A percentile compares a stretch with the other conserved stretches of the same genome.
Evolutionary conservation across 2,888 invertebrate species (phyloP).

Genomic region (Phanerotoma sp.): DNA sequence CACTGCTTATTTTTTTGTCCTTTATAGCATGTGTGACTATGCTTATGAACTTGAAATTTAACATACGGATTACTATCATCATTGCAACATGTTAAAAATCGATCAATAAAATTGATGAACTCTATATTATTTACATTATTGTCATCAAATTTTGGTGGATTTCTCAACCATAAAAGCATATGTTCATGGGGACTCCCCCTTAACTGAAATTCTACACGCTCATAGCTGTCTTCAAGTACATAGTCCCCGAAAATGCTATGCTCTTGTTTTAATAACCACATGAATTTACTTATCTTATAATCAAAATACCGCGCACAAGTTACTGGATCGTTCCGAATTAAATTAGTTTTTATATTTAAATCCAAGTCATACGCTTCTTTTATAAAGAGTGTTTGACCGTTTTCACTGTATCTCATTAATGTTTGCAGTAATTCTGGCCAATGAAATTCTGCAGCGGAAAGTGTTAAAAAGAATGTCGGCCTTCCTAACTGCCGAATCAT

Average conservation of each 20-base stretch:
- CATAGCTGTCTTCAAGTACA: not conserved
- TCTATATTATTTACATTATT: slow-evolving; percentile 31
- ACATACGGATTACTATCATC: slow-evolving; percentile 35
- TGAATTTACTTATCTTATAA: not conserved
- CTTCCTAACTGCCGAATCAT: slow-evolving; percentile 52
- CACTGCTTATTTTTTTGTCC: slow-evolving; percentile 36
- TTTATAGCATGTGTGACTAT: slow-evolving; percentile 42
- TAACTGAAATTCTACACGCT: slow-evolving; percentile 10
- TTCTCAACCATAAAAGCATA: slow-evolving; percentile 14
- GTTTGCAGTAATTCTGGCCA: slow-evolving; percentile 47
- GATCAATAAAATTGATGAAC: slow-evolving; percentile 35
- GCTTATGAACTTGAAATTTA: slow-evolving; percentile 36
- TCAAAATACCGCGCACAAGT: not conserved
- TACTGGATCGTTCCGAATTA: not conserved
- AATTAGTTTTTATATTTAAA: not conserved
- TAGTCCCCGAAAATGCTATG: not conserved
- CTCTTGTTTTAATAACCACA: not conserved
- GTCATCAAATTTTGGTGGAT: not conserved
- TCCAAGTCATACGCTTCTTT: not conserved
- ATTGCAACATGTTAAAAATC: slow-evolving; percentile 31
- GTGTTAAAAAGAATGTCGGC: slow-evolving; percentile 51
- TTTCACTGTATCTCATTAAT: slow-evolving; percentile 42
- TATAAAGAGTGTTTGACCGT: not conserved
- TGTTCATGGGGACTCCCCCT: no score
- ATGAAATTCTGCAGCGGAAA: slow-evolving; percentile 53